A percentile compares a stretch with the other conserved stretches of the same genome.
Evolutionary conservation across 2,113 vertebrate species (phyloP).

Genomic region (Hydropotes inermis): DNA sequence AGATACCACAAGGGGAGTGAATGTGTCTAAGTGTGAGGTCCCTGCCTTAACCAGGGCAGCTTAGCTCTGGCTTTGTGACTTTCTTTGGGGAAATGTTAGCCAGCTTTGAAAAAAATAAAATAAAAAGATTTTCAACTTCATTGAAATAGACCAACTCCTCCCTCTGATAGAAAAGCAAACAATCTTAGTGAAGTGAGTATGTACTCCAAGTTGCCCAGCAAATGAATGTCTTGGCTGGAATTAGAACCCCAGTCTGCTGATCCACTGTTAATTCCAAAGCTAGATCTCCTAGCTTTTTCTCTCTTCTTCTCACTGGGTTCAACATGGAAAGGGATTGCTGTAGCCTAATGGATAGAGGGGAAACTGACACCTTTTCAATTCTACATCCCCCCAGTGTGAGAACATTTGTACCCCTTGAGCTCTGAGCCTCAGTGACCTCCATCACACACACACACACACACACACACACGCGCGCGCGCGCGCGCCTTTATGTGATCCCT

Average conservation of each 20-base stretch:
- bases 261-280: background rate
- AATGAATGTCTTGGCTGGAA: background rate
- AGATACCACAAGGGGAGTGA: background rate
- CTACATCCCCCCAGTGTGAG: background rate
- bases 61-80: background rate
- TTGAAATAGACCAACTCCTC: background rate
- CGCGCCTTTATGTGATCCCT: background rate
- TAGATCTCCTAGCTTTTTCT: background rate
- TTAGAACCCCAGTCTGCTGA: background rate
- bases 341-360: background rate
- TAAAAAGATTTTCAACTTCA: background rate
- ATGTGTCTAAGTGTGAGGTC: background rate
- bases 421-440: background rate
- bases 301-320: background rate
- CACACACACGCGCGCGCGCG: background rate
- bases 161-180: background rate
- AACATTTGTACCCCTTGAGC: background rate
- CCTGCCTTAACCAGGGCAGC: background rate
- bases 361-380: background rate
- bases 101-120: conserved; percentile 11
- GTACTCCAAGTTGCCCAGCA: background rate
- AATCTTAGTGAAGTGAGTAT: background rate
- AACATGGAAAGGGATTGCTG: background rate
- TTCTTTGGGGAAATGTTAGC: background rate
- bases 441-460: background rate